Percentiles rank a stretch among this genome's conserved stretches.
phyloP scores from a whole-genome alignment of 2,888 invertebrate species.

The Eupeodes luniger region DNA sequence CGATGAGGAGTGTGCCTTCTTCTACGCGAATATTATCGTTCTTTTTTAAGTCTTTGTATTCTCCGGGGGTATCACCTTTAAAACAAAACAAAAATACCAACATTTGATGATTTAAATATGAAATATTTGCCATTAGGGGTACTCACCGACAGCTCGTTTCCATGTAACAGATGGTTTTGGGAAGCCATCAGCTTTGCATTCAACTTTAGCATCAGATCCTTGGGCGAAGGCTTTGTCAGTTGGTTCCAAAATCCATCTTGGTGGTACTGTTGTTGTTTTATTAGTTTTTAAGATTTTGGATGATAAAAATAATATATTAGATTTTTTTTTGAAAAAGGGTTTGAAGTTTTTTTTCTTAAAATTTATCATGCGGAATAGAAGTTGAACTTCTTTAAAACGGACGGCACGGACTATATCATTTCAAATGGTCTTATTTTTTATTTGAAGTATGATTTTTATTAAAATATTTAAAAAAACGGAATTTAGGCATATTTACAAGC shows the following conservation, averaged over 20 bases:
- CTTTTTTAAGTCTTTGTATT: constrained; percentile 96
- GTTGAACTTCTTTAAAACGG: constrained; percentile 73
- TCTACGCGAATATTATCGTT: constrained; percentile 96
- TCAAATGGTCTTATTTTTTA: constrained; percentile 76
- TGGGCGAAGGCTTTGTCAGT: constrained; percentile 98
- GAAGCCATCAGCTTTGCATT: constrained; percentile 98
- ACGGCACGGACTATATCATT: constrained; percentile 79
- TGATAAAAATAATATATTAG: constrained; percentile 65
- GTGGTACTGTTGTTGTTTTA: constrained; percentile 89
- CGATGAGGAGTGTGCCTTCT: constrained; percentile 95
- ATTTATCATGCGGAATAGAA: constrained; percentile 80
- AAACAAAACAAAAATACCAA: constrained; percentile 8
- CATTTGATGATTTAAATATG: neutral
- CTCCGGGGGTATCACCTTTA: constrained; percentile 94
- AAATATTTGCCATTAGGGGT: neutral
- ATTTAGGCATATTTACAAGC: constrained; percentile 38
- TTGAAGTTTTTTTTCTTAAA: constrained; percentile 28
- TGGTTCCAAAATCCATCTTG: constrained; percentile 97
- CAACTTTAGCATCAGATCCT: constrained; percentile 96
- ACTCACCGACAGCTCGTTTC: constrained; percentile 96
- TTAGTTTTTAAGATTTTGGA: constrained; percentile 24
- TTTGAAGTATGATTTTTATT: constrained; percentile 14
- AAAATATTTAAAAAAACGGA: constrained; percentile 1
- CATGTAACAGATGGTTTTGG: constrained; percentile 97
- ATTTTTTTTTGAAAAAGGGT: neutral